phyloP scores from a whole-genome alignment of 2,888 invertebrate genomes.

The Pycnomerus fuliginosus region DNA sequence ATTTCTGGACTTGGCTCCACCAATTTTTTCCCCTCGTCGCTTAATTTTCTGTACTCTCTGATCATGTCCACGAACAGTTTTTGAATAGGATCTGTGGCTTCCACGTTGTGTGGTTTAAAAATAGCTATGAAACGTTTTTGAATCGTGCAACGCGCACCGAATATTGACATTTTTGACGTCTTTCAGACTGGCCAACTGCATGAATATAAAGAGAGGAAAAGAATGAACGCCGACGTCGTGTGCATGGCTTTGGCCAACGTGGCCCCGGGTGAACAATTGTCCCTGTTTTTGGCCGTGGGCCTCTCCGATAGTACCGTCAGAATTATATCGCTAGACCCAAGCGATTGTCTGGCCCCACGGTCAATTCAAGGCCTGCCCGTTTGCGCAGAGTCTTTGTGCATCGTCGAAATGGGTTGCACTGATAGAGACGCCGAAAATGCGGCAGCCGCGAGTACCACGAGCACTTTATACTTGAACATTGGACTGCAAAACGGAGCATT shows the following conservation, averaged over 20 bases:
- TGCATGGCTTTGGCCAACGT: constrained; percentile 98
- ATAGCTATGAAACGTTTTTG: no score
- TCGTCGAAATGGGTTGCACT: constrained; percentile 87
- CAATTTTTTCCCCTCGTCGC: no score
- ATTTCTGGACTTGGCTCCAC: no score
- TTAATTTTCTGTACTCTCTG: no score
- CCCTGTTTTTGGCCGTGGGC: constrained; percentile 94
- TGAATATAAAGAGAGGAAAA: constrained; percentile 96
- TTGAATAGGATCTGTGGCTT: no score
- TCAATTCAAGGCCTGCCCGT: constrained; percentile 97
- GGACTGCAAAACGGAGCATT: constrained; percentile 96
- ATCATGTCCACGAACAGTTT: no score
- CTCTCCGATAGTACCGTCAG: constrained; percentile 95
- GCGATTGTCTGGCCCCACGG: constrained; percentile 91
- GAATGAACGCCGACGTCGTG: constrained; percentile 94
- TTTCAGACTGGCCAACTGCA: constrained; percentile 94
- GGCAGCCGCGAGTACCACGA: constrained; percentile 66
- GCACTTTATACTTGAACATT: constrained; percentile 89
- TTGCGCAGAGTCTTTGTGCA: constrained; percentile 93
- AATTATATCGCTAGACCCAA: constrained; percentile 95
- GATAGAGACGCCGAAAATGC: constrained; percentile 61
- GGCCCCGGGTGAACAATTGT: constrained; percentile 91
- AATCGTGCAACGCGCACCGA: no score
- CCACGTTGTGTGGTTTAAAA: no score
- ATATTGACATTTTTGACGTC: constrained; percentile 23